Percentiles rank a stretch among this genome's conserved stretches.
Conservation (phyloP, 2,797 vertebrate species). For the Fistularia commersonii region DNA sequence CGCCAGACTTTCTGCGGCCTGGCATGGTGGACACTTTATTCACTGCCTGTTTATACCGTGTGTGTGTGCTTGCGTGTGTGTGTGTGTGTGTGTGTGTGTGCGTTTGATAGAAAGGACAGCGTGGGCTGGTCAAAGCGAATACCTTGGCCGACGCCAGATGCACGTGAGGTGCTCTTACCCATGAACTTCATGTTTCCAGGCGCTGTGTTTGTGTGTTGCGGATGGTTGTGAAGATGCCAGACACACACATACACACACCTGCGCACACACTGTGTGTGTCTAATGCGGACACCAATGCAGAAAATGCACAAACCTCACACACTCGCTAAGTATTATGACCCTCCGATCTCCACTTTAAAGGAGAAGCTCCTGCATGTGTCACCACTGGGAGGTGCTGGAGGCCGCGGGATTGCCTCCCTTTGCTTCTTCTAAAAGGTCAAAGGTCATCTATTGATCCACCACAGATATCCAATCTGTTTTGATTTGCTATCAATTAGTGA, state of each 20-base stretch:
- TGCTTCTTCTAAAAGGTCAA: constrained; percentile 5
- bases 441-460: constrained; percentile 18
- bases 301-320: too few species aligned
- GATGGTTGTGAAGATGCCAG: background rate
- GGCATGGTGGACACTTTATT: constrained; percentile 47
- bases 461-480: too few species aligned
- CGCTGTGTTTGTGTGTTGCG: constrained; percentile 10
- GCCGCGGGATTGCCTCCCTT: constrained; percentile 2
- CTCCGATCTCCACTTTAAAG: too few species aligned
- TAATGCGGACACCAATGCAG: too few species aligned
- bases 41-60: constrained; percentile 41
- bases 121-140: constrained; percentile 37
- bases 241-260: background rate
- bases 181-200: constrained; percentile 28
- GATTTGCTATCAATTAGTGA: too few species aligned
- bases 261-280: background rate
- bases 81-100: constrained; percentile 11
- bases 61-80: too few species aligned
- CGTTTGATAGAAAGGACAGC: constrained; percentile 49
- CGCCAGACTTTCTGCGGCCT: constrained; percentile 52
- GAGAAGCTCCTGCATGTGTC: too few species aligned
- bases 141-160: constrained; percentile 9
- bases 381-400: constrained; percentile 60
- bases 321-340: too few species aligned
- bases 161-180: constrained; percentile 15